Evolutionary conservation across 37 sponge, comb jelly and placozoan species (phyloP), one percentile per base, ranked within the genome.

Genomic region (Ephydatia muelleri): DNA sequence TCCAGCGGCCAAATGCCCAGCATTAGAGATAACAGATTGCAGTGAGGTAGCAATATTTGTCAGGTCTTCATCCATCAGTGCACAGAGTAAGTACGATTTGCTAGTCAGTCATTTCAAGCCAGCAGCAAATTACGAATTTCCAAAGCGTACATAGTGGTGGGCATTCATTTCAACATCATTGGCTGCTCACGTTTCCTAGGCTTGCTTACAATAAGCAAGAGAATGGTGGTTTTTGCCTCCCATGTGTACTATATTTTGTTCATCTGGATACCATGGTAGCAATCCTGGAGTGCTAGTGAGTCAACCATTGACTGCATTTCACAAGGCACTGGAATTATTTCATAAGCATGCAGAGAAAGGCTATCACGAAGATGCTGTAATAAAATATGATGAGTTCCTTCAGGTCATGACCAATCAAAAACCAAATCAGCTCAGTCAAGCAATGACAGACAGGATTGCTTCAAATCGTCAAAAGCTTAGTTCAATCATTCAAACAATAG

Each of bases 401-500:
- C 43, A 79, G 30, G 64, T 32, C 34, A 81, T 81, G 70, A 67
- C 69, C n/a, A 66, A 81, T 67, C 30, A 81, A 66, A 68, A 67
- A 69, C 81, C 81, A 68, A 39, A 26, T 37, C 70, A 37, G 49
- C 29, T 72, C 22, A 72, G 70, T 27, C 39, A 71, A 23, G 47
- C 8, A 25, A 8, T 72, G 40, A 26, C 49, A 16, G 29, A 72
- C 40, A 70, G n/a, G 27, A 81, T 81, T 22, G 43, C 67, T 35
- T 32, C 68, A 27, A 88, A 88, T 39, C 82, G 88, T 3, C 68
- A 76, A 39, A 88, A 76, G 48, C 48, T 88, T 19, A 48, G 14
- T n/a, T 82, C 88, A 31, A 88, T 88, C 31, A n/a, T 88, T 9
- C 29, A 82, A 71, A 88, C 88, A 22, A 75, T 88, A 29, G 47